Conservation (phyloP, 2,113 vertebrate species). For the Bothrops jararaca region DNA sequence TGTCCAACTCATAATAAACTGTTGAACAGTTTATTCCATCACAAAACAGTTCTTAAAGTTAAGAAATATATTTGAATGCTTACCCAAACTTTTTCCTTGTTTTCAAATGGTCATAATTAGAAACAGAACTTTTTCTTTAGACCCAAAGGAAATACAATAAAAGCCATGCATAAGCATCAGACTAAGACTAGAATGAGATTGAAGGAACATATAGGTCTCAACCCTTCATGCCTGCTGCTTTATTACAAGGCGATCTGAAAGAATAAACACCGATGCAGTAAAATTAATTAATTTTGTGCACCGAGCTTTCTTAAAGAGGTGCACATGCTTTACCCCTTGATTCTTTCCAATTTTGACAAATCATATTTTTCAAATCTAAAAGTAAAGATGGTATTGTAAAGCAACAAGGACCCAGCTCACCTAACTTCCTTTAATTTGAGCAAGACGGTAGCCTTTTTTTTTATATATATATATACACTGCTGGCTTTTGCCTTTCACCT, state of each 20-base stretch:
- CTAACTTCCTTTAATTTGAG: neutral
- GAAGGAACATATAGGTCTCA: neutral
- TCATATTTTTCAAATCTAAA: neutral
- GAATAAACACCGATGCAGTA: neutral
- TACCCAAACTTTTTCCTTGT: neutral
- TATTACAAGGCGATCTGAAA: neutral
- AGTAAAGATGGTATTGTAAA: neutral
- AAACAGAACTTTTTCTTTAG: neutral
- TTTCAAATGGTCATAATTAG: neutral
- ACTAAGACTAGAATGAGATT: neutral
- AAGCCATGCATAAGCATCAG: neutral
- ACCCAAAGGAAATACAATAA: neutral
- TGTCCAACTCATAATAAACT: neutral
- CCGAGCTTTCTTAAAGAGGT: neutral
- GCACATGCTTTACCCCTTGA: neutral
- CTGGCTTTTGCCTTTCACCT: neutral
- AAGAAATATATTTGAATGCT: neutral
- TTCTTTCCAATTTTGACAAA: neutral
- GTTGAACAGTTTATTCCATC: neutral
- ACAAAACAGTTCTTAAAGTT: constrained; percentile 12
- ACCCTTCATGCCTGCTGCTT: neutral
- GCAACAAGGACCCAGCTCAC: too few species aligned
- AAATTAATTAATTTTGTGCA: neutral
- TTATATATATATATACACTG: too few species aligned
- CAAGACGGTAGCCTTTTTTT: neutral